phyloP scores from a whole-genome alignment of 2,888 invertebrate genomes.

The Anarsia innoxiella region DNA sequence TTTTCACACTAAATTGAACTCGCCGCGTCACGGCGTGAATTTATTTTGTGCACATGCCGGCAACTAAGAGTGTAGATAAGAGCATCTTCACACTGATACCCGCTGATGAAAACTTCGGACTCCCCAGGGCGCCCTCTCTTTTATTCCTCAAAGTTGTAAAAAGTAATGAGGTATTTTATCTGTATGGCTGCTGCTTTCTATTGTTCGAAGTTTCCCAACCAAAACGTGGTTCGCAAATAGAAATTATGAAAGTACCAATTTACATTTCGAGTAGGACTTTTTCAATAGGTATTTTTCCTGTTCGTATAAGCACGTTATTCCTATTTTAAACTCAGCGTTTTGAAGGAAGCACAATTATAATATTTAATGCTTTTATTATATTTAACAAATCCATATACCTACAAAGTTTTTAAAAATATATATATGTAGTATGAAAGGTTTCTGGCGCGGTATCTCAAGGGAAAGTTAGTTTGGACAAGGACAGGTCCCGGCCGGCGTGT shows the following conservation, averaged over 20 bases:
- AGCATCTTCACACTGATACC: constrained; percentile 38
- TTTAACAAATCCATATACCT: no score
- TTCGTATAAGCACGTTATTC: no score
- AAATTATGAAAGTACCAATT: constrained; percentile 10
- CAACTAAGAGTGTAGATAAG: constrained; percentile 44
- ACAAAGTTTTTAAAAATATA: no score
- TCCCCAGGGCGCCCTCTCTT: constrained; percentile 42
- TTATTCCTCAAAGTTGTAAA: constrained; percentile 57
- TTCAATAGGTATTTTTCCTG: no score
- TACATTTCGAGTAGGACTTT: constrained; percentile 6
- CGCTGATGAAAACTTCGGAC: constrained; percentile 43
- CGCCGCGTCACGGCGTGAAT: constrained; percentile 44
- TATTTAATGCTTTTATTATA: no score
- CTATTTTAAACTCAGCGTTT: no score
- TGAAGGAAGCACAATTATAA: no score
- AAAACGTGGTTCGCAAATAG: constrained; percentile 16
- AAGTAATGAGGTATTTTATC: constrained; percentile 61
- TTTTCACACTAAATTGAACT: constrained; percentile 61
- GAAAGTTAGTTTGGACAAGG: constrained; percentile 26
- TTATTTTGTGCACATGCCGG: constrained; percentile 53
- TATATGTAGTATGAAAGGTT: no score
- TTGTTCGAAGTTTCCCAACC: constrained; percentile 38
- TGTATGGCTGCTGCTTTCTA: constrained; percentile 39
- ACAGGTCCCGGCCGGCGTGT: constrained; percentile 21
- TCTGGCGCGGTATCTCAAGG: constrained; percentile 7